Conservation (phyloP, 2,113 vertebrate genomes). For the Eleginops maclovinus region DNA sequence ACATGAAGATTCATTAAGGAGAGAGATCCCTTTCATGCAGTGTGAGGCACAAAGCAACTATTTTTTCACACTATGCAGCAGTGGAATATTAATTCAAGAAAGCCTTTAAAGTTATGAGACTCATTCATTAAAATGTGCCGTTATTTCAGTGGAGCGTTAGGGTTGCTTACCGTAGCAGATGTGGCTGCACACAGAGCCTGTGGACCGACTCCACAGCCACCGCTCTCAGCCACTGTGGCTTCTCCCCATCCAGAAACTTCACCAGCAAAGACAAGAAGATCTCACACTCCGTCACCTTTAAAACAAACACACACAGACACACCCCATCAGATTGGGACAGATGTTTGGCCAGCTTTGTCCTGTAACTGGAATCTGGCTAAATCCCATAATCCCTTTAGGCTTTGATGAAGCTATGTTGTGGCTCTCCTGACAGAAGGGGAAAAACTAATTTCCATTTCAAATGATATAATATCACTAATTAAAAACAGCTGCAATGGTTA, state of each 20-base stretch:
- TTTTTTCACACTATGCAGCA: background rate
- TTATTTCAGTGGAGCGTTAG: background rate
- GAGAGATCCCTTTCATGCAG: background rate
- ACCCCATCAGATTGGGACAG: background rate
- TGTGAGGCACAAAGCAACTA: background rate
- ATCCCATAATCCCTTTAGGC: conserved; percentile 6
- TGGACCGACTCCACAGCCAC: conserved; percentile 98
- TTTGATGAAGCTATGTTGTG: conserved; percentile 5
- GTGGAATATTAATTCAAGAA: background rate
- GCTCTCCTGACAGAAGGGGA: background rate
- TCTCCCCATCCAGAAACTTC: conserved; percentile 99
- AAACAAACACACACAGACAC: conserved; percentile 46
- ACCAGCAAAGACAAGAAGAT: conserved; percentile 98
- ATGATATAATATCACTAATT: conserved; percentile 22
- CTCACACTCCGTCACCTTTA: conserved; percentile 98
- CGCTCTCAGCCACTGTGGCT: conserved; percentile 97
- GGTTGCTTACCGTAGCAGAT: conserved; percentile 90
- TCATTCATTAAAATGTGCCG: background rate
- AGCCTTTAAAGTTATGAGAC: background rate
- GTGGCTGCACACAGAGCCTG: conserved; percentile 96
- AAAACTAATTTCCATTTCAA: conserved; percentile 16
- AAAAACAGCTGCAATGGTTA: conserved; percentile 41
- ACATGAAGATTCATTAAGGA: conserved; percentile 10
- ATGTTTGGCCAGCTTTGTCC: background rate
- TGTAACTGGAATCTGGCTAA: background rate